These are phyloP conservation scores for Charanyca ferruginea DNA, from an alignment of 2,888 invertebrate species.

Conservation along the genomic window DNA sequence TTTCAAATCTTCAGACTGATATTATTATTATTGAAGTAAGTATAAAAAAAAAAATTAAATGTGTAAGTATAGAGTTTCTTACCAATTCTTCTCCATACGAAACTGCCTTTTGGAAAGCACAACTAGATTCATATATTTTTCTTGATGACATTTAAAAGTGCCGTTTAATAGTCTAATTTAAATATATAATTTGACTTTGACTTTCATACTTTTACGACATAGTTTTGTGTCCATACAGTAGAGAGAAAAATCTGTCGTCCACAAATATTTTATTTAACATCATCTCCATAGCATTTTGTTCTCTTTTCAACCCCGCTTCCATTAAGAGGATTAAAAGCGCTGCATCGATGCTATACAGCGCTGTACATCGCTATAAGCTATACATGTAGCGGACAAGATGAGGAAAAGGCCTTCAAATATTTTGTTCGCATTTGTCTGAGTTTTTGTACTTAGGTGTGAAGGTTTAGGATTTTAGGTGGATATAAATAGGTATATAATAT, in stretches of 20 bases:
- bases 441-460: constrained; percentile 32
- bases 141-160: too few species aligned
- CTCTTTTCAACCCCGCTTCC: constrained; percentile 68
- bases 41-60: too few species aligned
- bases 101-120: too few species aligned
- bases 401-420: constrained; percentile 51
- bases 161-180: too few species aligned
- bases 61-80: too few species aligned
- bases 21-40: too few species aligned
- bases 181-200: background rate
- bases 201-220: background rate
- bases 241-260: background rate
- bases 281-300: constrained; percentile 51
- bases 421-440: constrained; percentile 17
- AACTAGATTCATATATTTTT: too few species aligned
- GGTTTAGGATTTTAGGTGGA: background rate
- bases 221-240: background rate
- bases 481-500: background rate
- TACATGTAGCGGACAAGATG: constrained; percentile 14
- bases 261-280: background rate
- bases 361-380: constrained; percentile 19
- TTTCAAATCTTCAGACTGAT: too few species aligned
- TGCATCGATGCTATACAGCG: constrained; percentile 61
- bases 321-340: constrained; percentile 80
- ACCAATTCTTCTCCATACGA: too few species aligned